Evolutionary conservation across 1,140 invertebrate genomes (phyloP).

Genomic region (Brachionus rubens): DNA sequence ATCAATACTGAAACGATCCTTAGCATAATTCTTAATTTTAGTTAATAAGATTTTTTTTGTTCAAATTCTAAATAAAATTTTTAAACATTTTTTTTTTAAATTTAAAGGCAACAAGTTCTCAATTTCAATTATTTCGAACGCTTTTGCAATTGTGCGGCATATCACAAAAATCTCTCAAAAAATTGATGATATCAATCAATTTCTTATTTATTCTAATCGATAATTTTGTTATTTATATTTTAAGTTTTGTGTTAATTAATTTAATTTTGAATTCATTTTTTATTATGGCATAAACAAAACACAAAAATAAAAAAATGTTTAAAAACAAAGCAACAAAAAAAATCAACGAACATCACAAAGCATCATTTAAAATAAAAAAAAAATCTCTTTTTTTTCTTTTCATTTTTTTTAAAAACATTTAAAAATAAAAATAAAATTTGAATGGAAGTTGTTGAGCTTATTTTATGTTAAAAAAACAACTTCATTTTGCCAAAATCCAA

Average conservation of each 20-base stretch:
- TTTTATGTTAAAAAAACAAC: too few relatives aligned
- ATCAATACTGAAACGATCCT: too few relatives aligned
- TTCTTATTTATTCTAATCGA: constrained; percentile 34
- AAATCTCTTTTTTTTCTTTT: too few relatives aligned
- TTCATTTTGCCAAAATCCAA: too few relatives aligned
- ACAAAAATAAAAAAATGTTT: background rate
- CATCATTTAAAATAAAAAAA: too few relatives aligned
- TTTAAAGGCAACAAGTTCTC: constrained; percentile 23
- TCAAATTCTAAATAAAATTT: background rate
- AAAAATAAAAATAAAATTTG: too few relatives aligned
- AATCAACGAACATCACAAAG: too few relatives aligned
- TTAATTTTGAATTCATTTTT: constrained; percentile 5
- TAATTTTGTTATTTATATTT: constrained; percentile 40
- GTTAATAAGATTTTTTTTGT: background rate
- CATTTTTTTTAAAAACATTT: too few relatives aligned
- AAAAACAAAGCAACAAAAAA: background rate
- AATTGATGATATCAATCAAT: constrained; percentile 6
- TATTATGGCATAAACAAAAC: background rate
- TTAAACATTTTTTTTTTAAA: constrained; percentile 15
- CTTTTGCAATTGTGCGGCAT: constrained; percentile 24
- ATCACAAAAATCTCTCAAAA: constrained; percentile 30
- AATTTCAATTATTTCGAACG: constrained; percentile 9
- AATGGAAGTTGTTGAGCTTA: too few relatives aligned
- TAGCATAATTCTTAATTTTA: too few relatives aligned
- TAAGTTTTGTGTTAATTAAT: constrained; percentile 43